These are phyloP conservation scores for Nyctalus aviator DNA, from an alignment of 2,797 vertebrate species.

Conservation along the genomic window DNA sequence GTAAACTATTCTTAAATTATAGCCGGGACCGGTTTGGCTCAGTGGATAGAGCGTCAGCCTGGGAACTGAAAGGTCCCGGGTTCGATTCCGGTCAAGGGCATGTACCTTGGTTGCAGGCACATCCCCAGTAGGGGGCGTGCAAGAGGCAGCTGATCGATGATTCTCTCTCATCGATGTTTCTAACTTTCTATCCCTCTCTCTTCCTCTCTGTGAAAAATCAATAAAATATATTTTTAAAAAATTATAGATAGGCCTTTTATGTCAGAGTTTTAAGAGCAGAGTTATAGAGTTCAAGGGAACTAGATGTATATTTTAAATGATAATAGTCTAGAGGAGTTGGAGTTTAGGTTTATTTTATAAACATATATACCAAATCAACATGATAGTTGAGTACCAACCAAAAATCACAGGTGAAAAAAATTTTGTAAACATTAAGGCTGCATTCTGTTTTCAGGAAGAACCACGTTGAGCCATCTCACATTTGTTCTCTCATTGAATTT, in stretches of 20 bases:
- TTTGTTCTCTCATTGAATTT: background rate
- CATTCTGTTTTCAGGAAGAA: conserved; percentile 50
- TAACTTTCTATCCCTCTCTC: no score
- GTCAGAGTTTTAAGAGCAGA: conserved; percentile 29
- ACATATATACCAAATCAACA: background rate
- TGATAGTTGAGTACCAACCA: background rate
- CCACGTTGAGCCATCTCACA: background rate
- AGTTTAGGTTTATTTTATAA: conserved; percentile 34
- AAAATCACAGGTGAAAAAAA: background rate
- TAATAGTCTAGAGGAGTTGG: background rate
- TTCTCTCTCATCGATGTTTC: no score
- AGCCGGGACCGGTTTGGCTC: no score
- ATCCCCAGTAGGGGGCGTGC: no score
- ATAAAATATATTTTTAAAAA: no score
- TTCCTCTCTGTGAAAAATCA: no score
- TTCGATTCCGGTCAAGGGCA: no score
- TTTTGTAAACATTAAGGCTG: background rate
- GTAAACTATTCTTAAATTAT: conserved; percentile 9
- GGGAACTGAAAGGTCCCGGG: no score
- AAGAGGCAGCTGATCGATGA: no score
- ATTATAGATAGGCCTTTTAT: background rate
- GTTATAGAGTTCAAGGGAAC: background rate
- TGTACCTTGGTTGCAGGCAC: no score
- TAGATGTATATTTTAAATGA: background rate
- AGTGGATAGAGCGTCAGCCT: no score